phyloP scores from a whole-genome alignment of 2,797 vertebrate genomes.

The Pteropus rufus region DNA sequence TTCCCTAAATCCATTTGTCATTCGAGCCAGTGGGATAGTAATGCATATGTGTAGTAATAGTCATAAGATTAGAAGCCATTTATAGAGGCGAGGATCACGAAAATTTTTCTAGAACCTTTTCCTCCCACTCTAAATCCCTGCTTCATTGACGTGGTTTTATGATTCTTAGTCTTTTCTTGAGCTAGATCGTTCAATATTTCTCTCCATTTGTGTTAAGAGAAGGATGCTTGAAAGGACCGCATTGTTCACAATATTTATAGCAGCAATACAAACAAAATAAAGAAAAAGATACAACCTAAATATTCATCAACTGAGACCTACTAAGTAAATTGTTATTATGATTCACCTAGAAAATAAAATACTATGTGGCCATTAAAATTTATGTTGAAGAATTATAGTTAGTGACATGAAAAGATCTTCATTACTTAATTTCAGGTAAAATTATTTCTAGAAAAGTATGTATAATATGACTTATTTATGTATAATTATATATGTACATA shows the following conservation, averaged over 20 bases:
- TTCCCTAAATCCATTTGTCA: not conserved
- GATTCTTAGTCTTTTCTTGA: not conserved
- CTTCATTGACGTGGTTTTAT: not conserved
- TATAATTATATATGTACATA: not conserved
- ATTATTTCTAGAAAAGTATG: conserved; percentile 34
- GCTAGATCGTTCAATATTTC: not conserved
- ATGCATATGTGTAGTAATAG: not conserved
- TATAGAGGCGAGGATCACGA: not conserved
- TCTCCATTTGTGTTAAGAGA: not conserved
- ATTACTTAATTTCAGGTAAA: conserved; percentile 33
- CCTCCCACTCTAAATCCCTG: not conserved
- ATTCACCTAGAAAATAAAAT: conserved; percentile 39
- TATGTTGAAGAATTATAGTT: not conserved
- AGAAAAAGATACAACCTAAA: not conserved
- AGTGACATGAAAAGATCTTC: not conserved
- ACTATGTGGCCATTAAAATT: not conserved
- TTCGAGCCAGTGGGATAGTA: not conserved
- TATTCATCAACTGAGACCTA: not conserved
- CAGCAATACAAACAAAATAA: conserved; percentile 2
- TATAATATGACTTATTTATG: not conserved
- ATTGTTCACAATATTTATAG: not conserved
- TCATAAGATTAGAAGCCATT: not conserved
- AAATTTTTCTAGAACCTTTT: not conserved
- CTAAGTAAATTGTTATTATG: conserved; percentile 18
- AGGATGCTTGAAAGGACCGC: not conserved